Evolutionary conservation across 1,140 invertebrate genomes (phyloP), one percentile per base, ranked within the genome.

Genomic region (Parapsyche elsis): DNA sequence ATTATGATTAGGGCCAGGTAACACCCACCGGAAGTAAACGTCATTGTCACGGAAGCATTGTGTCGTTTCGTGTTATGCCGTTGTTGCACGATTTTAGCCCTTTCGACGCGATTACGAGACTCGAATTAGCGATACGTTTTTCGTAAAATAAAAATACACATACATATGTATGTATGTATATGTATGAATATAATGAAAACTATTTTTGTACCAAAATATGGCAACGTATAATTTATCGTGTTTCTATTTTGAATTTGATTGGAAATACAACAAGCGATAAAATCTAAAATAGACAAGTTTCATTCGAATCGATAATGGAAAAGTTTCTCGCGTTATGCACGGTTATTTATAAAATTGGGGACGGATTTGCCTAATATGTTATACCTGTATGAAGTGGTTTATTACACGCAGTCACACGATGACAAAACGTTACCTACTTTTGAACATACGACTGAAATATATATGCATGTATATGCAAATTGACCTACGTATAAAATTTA

Each of bases 1-100:
- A 61, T 38, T 61, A 61, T 61, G 57, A 61, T 61, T 61, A 61
- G 57, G 19, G 57, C 5, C 57, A 21, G 49, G 49, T 16, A 61
- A 61, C 57, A 21, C 57, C 49, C 57, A 61, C 57, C 16, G 57
- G 21, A 53, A 61, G 21, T 61, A 61, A 19, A 61, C 57, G 14
- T 38, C 30, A 61, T n/a, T 21, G n/a, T 61, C 16, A 61, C 57
- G 21, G 21, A 61, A 53, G 12, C 12, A 53, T 5, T 53, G 49
- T 21, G 16, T 61, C 57, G 21, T 19, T 61, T 61, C 57, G 57
- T 53, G n/a, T 38, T 38, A 38, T 38, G 30, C 30, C 7, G 30
- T 38, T 38, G 30, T 38, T 38, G 30, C 30, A 38, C 30, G 30
- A 38, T 38, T 38, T 38, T 38, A 38, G 7, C 30, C 30, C 30